These are phyloP conservation scores for Drosophila azteca DNA, from an alignment of 1,140 invertebrate genomes.

Conservation along the genomic window DNA sequence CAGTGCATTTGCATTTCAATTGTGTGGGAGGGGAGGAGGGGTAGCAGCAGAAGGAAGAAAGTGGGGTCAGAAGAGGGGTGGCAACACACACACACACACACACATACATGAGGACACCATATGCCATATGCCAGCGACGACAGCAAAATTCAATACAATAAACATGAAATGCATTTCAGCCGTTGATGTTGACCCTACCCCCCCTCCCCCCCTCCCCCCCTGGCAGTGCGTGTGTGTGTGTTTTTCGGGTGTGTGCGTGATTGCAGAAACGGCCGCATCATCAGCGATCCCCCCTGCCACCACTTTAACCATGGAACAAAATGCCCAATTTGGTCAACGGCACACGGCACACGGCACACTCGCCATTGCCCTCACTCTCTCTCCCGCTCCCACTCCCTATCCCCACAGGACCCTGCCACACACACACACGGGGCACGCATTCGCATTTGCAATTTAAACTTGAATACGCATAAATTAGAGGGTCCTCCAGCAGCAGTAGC, in stretches of 20 bases:
- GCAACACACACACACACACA: no score
- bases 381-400: no score
- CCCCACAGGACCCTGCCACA: constrained; percentile 1
- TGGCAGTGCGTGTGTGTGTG: no score
- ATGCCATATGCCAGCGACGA: constrained; percentile 30
- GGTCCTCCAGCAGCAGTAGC: constrained; percentile 59
- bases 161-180: constrained; percentile 64
- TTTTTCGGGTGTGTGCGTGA: constrained; percentile 45
- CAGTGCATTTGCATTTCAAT: constrained; percentile 60
- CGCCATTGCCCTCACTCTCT: no score
- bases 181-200: not conserved
- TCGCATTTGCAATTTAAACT: constrained; percentile 79
- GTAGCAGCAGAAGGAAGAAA: no score
- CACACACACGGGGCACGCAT: constrained; percentile 55
- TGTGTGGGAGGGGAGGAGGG: constrained; percentile 1
- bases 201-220: no score
- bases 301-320: constrained; percentile 46
- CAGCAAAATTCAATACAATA: constrained; percentile 71
- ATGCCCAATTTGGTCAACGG: constrained; percentile 70
- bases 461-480: constrained; percentile 80
- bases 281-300: constrained; percentile 5
- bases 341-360: not conserved
- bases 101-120: no score
- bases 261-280: constrained; percentile 42
- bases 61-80: no score